Evolutionary conservation across 2,888 invertebrate species (phyloP), one percentile per base, ranked within the genome.

Genomic region (Xanthia togata): DNA sequence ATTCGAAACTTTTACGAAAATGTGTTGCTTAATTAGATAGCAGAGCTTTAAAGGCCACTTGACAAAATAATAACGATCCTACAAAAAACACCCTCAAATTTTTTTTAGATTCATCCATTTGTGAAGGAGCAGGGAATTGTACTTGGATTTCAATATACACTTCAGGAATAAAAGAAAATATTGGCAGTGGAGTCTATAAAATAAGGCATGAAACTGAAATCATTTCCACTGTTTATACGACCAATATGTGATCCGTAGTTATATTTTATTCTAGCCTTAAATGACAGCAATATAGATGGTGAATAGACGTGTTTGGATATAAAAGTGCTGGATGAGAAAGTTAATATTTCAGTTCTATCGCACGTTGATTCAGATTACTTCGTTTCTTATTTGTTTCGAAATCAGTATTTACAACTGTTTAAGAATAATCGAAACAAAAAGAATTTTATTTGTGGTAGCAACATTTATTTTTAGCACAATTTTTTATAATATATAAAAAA

Each of bases 221-320:
- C 85, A 81, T 88, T 79, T 68, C 44, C 41, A 3, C 76, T 87
- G 83, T 87, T 89, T 90, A 87, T 90, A 89, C 85, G 82, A 86
- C 82, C 91, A 88, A 89, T 91, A 90, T 89, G 88, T 82, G 84
- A n/a, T 12, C 75, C 76, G 81, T 87, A 83, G 87, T 88, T 82
- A 88, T 89, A 82, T 89, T 91, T 91, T 90, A 92, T 90, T 89
- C 87, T 86, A 82, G 82, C 80, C 86, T 88, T 89, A 88, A 89
- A 90, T 89, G 88, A 89, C 88, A 87, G 82, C 88, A 86, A 85
- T 89, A 89, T 87, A 73, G 82, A 85, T 88, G 80, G 88, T 81
- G 78, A 80, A 85, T 84, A 84, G 69, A 47, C 35, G 41, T 78
- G 73, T 85, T 62, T 59, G 6, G 86, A 84, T n/a, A 12, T 65